Evolutionary conservation across 2,113 vertebrate species (phyloP).

Genomic region (Mellivora capensis): DNA sequence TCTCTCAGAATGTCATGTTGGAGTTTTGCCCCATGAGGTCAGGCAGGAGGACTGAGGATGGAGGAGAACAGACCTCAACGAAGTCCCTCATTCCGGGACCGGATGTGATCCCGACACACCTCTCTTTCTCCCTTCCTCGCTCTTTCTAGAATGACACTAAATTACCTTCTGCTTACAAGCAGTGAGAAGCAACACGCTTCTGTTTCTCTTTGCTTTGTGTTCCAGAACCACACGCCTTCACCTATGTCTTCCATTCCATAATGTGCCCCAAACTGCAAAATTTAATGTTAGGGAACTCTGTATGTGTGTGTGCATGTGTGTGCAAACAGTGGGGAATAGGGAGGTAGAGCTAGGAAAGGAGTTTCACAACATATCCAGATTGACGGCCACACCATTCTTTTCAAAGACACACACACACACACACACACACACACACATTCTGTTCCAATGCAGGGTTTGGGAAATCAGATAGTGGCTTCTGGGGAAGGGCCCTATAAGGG

Average conservation of each 20-base stretch:
- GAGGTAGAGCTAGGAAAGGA: not conserved
- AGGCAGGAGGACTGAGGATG: not conserved
- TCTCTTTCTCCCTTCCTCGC: not conserved
- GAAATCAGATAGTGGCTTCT: not conserved
- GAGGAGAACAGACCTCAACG: not conserved
- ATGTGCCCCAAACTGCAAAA: not conserved
- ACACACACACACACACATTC: not conserved
- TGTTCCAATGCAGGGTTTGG: not conserved
- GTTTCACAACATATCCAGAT: not conserved
- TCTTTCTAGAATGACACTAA: not conserved
- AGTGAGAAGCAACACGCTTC: not conserved
- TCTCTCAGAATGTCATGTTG: not conserved
- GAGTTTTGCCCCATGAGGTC: not conserved
- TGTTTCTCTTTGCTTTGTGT: not conserved
- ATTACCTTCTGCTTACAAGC: not conserved
- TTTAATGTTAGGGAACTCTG: not conserved
- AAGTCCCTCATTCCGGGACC: not conserved
- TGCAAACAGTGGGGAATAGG: too few species aligned
- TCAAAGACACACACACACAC: not conserved
- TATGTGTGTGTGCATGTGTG: not conserved
- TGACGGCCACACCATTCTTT: not conserved
- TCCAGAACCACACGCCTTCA: not conserved
- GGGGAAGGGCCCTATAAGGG: not conserved
- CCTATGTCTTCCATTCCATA: not conserved
- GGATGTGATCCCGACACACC: not conserved